Conservation (phyloP, 2,113 vertebrate species). For the Dasyornis broadbenti region DNA sequence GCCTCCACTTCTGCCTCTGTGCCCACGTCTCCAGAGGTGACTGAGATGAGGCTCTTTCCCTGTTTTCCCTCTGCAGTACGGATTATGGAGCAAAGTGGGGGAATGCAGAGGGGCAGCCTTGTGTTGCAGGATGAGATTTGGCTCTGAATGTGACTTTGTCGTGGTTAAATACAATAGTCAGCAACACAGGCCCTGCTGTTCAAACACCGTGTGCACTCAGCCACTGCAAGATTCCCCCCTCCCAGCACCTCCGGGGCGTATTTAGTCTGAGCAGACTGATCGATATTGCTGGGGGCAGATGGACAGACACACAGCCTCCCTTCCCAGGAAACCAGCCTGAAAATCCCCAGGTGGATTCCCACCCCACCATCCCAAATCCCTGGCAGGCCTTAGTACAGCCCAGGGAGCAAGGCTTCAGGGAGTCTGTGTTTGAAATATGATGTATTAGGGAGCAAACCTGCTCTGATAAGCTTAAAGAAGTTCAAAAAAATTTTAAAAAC, state of each 20-base stretch:
- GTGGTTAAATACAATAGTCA: neutral
- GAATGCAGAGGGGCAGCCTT: neutral
- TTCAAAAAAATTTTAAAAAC: neutral
- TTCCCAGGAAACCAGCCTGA: neutral
- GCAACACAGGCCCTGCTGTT: neutral
- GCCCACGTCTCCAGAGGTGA: neutral
- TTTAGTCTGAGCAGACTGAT: neutral
- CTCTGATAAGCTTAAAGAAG: constrained; percentile 7
- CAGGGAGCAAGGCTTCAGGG: neutral
- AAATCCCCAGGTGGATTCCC: constrained; percentile 37
- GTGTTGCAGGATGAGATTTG: neutral
- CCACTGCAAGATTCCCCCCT: neutral
- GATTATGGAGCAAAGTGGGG: neutral
- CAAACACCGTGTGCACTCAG: neutral
- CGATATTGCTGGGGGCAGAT: neutral
- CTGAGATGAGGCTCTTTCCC: neutral
- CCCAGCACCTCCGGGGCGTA: neutral
- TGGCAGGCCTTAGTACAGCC: neutral
- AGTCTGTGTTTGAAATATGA: neutral
- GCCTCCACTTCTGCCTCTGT: neutral
- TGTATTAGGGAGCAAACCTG: neutral
- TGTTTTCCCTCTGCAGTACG: neutral
- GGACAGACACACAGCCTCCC: neutral
- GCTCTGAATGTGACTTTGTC: neutral
- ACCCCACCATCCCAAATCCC: neutral